phyloP scores from a whole-genome alignment of 2,797 vertebrate genomes.

The Melanotaenia nigrans region DNA sequence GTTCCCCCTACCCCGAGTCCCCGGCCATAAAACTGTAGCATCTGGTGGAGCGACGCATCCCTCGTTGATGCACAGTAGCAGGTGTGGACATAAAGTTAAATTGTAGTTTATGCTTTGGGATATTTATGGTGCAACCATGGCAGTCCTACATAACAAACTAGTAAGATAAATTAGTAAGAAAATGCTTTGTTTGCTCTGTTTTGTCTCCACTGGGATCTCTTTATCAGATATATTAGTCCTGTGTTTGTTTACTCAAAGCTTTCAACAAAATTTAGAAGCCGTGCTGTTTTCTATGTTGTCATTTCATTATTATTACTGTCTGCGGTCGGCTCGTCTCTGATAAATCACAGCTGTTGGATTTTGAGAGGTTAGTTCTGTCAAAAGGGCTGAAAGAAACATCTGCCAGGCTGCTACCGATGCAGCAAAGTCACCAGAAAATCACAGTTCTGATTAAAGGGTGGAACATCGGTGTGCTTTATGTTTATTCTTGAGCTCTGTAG shows the following conservation, averaged over 20 bases:
- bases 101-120: constrained; percentile 14
- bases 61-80: neutral
- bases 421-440: neutral
- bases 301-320: constrained; percentile 16
- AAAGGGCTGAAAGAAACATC: constrained; percentile 7
- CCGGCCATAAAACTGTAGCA: constrained; percentile 11
- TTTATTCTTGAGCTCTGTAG: neutral
- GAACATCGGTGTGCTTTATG: neutral
- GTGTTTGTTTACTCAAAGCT: constrained; percentile 26
- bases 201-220: constrained; percentile 3
- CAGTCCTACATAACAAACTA: neutral
- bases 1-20: neutral
- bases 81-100: neutral
- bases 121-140: neutral
- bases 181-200: constrained; percentile 5
- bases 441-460: neutral
- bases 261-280: neutral
- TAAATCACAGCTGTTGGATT: neutral
- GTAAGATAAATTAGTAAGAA: constrained; percentile 1
- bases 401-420: neutral
- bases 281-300: constrained; percentile 13
- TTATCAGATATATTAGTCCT: neutral
- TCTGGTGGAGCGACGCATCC: constrained; percentile 2
- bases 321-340: neutral
- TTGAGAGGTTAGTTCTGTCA: neutral